A percentile compares a stretch with the other conserved stretches of the same genome.
Evolutionary conservation across 1,140 invertebrate species (phyloP).

Genomic region (Heliconius hermathena): DNA sequence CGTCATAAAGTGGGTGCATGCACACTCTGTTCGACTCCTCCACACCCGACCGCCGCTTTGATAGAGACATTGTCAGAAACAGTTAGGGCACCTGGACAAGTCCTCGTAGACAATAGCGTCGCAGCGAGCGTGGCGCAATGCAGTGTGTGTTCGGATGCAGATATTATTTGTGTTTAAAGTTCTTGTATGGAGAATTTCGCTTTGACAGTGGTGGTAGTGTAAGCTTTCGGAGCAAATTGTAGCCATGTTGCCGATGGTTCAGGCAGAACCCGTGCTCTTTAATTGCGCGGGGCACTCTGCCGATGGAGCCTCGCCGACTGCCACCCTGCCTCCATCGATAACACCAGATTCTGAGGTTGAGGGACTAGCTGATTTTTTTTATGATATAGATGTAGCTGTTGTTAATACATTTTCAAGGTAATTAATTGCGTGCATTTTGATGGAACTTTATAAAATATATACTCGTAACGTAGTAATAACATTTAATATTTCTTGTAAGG

Average conservation of each 20-base stretch:
- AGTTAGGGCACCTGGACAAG: slow-evolving; percentile 37
- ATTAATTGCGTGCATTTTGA: slow-evolving; percentile 49
- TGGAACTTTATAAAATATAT: not conserved
- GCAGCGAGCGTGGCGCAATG: slow-evolving; percentile 76
- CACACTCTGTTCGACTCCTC: slow-evolving; percentile 49
- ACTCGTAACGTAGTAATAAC: not conserved
- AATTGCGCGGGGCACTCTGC: slow-evolving; percentile 63
- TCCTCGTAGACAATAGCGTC: slow-evolving; percentile 60
- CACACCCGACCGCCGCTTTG: slow-evolving; percentile 35
- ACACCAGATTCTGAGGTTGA: slow-evolving; percentile 72
- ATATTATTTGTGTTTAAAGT: slow-evolving; percentile 67
- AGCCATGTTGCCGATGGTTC: slow-evolving; percentile 77
- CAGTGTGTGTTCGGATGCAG: slow-evolving; percentile 77
- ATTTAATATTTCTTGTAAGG: not conserved
- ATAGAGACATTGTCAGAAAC: slow-evolving; percentile 37
- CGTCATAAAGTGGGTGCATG: slow-evolving; percentile 71
- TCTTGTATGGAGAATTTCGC: slow-evolving; percentile 55
- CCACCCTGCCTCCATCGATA: slow-evolving; percentile 65
- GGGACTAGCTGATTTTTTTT: slow-evolving; percentile 74
- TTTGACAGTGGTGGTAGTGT: slow-evolving; percentile 59
- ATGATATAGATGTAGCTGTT: slow-evolving; percentile 74
- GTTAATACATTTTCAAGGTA: slow-evolving; percentile 72
- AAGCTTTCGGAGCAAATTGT: slow-evolving; percentile 55
- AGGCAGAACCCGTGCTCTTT: slow-evolving; percentile 69
- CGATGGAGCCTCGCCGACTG: slow-evolving; percentile 63